Conservation (phyloP, 2,113 vertebrate genomes). For the Apistogramma diplotaenia region DNA sequence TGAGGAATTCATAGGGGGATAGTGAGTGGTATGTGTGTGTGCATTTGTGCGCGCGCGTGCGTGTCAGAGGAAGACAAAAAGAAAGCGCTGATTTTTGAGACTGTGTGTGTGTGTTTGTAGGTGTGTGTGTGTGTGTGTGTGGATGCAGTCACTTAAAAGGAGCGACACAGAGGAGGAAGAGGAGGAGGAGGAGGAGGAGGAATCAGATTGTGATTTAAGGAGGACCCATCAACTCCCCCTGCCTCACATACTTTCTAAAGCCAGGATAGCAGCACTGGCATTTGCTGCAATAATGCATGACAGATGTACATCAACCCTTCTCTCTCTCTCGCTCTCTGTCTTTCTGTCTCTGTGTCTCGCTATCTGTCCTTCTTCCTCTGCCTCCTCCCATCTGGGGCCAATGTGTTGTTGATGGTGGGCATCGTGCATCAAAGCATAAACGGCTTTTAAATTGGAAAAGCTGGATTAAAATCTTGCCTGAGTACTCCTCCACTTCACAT, state of each 20-base stretch:
- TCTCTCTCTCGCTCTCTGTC: conserved; percentile 40
- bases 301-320: conserved; percentile 78
- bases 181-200: conserved; percentile 5
- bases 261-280: conserved; percentile 72
- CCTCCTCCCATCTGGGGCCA: conserved; percentile 67
- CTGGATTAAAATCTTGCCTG: conserved; percentile 5
- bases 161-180: not conserved
- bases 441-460: conserved; percentile 13
- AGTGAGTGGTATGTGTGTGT: conserved; percentile 5
- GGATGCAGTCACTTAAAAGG: conserved; percentile 37
- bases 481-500: not conserved
- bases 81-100: not conserved
- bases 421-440: conserved; percentile 50
- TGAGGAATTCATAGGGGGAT: conserved; percentile 66
- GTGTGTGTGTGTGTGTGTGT: conserved; percentile 1
- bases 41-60: conserved; percentile 3
- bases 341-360: not conserved
- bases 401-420: conserved; percentile 65
- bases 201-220: conserved; percentile 57
- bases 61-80: conserved; percentile 1
- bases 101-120: not conserved
- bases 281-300: conserved; percentile 79
- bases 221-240: conserved; percentile 54
- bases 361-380: conserved; percentile 11
- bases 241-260: conserved; percentile 69